phyloP scores from a whole-genome alignment of 2,113 vertebrate species.

The Scomber japonicus region DNA sequence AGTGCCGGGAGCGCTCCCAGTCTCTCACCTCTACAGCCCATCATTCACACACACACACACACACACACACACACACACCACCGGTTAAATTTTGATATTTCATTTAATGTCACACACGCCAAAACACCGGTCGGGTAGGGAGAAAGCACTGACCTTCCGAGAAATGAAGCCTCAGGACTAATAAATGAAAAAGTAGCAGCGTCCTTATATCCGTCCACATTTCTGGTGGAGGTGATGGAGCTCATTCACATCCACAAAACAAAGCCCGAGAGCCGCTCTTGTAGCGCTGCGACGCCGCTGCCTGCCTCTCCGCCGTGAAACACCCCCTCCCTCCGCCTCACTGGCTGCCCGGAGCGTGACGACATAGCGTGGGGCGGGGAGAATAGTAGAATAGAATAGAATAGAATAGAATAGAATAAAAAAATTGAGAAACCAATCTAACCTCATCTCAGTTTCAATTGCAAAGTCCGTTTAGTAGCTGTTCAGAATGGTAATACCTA shows the following conservation, averaged over 20 bases:
- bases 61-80: constrained; percentile 2
- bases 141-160: constrained; percentile 74
- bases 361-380: constrained; percentile 65
- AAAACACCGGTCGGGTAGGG: background rate
- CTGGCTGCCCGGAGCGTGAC: constrained; percentile 70
- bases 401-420: constrained; percentile 6
- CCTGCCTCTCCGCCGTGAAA: constrained; percentile 30
- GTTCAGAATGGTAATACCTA: too few species aligned
- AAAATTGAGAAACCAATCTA: background rate
- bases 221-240: constrained; percentile 69
- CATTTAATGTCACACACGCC: background rate
- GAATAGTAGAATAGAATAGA: constrained; percentile 2
- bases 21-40: constrained; percentile 41
- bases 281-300: constrained; percentile 70
- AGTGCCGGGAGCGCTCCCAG: constrained; percentile 34
- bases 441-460: too few species aligned
- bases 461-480: too few species aligned
- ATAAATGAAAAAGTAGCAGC: constrained; percentile 77
- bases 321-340: constrained; percentile 49
- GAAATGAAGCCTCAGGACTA: constrained; percentile 70
- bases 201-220: constrained; percentile 85
- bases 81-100: background rate
- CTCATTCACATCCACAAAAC: constrained; percentile 82
- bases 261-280: constrained; percentile 77
- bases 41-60: constrained; percentile 15